Evolutionary conservation across 2,888 invertebrate species (phyloP).

Genomic region (Frankliniella fusca): DNA sequence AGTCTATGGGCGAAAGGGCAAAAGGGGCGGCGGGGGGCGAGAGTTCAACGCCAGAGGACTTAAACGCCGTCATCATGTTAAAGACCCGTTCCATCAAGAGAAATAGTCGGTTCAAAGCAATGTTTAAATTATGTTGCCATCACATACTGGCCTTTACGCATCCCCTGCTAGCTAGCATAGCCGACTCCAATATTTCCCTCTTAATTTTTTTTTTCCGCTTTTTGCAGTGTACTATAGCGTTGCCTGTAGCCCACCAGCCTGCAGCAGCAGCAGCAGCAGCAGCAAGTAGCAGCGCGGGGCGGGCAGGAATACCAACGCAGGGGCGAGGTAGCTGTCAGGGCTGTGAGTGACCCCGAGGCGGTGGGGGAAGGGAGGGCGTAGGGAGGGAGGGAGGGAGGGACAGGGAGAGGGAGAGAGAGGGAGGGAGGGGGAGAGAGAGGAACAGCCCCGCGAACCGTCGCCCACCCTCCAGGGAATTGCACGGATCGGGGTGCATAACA

Average conservation of each 20-base stretch:
- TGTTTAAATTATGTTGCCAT: too few species aligned
- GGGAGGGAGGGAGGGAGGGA: neutral
- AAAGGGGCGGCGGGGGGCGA: too few species aligned
- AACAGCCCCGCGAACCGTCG: neutral
- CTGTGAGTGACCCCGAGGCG: neutral
- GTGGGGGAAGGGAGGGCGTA: neutral
- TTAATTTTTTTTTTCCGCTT: too few species aligned
- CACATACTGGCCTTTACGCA: too few species aligned
- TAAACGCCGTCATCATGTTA: too few species aligned
- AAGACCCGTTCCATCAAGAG: too few species aligned
- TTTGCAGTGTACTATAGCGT: too few species aligned
- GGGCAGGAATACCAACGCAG: neutral
- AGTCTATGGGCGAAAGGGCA: too few species aligned
- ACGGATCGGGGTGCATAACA: conserved; percentile 20
- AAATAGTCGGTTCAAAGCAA: too few species aligned
- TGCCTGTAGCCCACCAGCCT: neutral
- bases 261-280: neutral
- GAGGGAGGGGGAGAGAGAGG: neutral
- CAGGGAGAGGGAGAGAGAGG: neutral
- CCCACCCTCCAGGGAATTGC: neutral
- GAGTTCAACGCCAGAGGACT: too few species aligned
- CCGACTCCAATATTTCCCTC: too few species aligned
- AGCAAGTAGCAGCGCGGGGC: neutral
- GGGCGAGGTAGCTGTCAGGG: neutral
- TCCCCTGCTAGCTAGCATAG: too few species aligned